phyloP scores from a whole-genome alignment of 2,888 invertebrate genomes.

The Drosophila pseudotakahashii region DNA sequence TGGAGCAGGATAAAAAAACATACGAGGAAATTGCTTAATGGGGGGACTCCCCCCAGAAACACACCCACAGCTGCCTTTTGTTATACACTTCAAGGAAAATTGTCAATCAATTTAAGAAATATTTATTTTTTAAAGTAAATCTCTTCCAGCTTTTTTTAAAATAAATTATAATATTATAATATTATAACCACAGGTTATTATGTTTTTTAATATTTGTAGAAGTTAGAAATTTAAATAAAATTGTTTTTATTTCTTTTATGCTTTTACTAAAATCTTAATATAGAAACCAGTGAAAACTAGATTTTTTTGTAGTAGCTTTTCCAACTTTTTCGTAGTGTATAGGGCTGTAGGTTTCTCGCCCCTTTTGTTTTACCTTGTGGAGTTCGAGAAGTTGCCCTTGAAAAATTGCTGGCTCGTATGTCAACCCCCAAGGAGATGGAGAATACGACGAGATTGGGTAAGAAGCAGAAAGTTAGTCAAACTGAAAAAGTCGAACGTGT shows the following conservation, averaged over 20 bases:
- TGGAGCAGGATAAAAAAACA: constrained; percentile 73
- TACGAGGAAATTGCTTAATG: constrained; percentile 76
- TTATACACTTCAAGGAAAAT: constrained; percentile 2
- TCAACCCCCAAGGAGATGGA: constrained; percentile 61
- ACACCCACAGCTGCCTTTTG: constrained; percentile 29
- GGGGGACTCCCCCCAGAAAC: constrained; percentile 50
- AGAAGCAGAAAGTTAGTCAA: constrained; percentile 44
- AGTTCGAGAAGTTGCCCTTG: constrained; percentile 69
- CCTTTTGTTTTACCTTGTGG: constrained; percentile 53
- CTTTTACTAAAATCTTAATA: too few species aligned
- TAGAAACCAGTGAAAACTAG: too few species aligned
- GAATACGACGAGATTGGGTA: constrained; percentile 14
- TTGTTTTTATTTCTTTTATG: too few species aligned
- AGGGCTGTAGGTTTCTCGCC: constrained; percentile 6
- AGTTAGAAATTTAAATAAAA: too few species aligned
- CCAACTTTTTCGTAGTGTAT: constrained; percentile 1
- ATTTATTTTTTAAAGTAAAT: too few species aligned
- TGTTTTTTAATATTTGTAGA: too few species aligned
- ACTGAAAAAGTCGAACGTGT: constrained; percentile 75
- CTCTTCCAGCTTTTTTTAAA: too few species aligned
- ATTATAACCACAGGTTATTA: too few species aligned
- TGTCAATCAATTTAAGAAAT: background rate
- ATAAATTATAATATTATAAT: too few species aligned
- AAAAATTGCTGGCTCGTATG: constrained; percentile 77
- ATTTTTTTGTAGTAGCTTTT: too few species aligned